phyloP scores from a whole-genome alignment of 2,797 vertebrate species.

The Gallinago solitaria region DNA sequence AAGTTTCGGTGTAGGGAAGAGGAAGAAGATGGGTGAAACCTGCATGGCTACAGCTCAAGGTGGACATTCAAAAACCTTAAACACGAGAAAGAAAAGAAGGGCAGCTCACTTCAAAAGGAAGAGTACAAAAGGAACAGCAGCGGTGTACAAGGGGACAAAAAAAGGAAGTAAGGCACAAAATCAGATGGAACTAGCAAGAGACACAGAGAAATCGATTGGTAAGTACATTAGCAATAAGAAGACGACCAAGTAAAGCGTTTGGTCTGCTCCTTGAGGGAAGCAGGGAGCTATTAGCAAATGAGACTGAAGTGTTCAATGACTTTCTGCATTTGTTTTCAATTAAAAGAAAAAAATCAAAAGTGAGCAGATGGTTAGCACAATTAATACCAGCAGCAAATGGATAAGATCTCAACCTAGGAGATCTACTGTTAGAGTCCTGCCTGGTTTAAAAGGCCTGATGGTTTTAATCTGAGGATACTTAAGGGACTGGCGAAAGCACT shows the following conservation, averaged over 20 bases:
- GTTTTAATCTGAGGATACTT: constrained; percentile 33
- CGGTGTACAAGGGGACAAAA: neutral
- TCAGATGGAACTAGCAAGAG: neutral
- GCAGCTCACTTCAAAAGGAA: neutral
- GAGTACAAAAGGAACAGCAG: neutral
- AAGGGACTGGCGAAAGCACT: constrained; percentile 1
- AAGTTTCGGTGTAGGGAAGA: neutral
- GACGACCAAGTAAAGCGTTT: neutral
- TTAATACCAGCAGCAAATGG: constrained; percentile 47
- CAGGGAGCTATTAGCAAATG: constrained; percentile 67
- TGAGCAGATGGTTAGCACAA: constrained; percentile 61
- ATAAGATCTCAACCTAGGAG: constrained; percentile 40
- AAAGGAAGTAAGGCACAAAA: neutral
- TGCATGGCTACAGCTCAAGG: accelerated
- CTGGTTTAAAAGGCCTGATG: constrained; percentile 1
- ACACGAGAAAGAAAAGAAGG: neutral
- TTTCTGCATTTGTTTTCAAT: constrained; percentile 60
- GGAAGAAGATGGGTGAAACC: neutral
- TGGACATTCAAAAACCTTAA: neutral
- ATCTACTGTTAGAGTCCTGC: constrained; percentile 17
- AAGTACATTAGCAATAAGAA: neutral
- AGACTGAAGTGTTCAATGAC: constrained; percentile 66
- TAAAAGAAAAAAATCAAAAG: constrained; percentile 49
- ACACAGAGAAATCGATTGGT: neutral
- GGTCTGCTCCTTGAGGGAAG: constrained; percentile 58